A percentile compares a stretch with the other conserved stretches of the same genome.
phyloP scores from a whole-genome alignment of 2,797 vertebrate genomes.

The Natrix natrix region DNA sequence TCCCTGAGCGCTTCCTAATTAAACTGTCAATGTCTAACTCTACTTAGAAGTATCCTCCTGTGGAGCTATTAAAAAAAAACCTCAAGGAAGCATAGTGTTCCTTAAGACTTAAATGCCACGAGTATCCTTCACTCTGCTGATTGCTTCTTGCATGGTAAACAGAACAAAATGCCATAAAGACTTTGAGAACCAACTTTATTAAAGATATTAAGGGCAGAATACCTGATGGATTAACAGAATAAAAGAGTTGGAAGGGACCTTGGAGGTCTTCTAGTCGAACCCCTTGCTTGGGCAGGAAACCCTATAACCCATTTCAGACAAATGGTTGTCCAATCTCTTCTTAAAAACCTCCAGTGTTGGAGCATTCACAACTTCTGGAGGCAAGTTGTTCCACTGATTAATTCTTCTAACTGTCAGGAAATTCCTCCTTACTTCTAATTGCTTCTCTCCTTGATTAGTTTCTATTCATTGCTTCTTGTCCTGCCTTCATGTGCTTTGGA shows the following conservation, averaged over 20 bases:
- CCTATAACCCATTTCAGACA: too few species aligned
- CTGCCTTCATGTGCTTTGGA: neutral
- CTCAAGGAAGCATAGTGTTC: neutral
- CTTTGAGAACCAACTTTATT: slow-evolving; percentile 1
- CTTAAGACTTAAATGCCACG: neutral
- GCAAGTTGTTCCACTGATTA: too few species aligned
- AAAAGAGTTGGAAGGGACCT: neutral
- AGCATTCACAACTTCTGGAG: too few species aligned
- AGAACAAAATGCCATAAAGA: neutral
- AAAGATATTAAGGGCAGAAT: neutral
- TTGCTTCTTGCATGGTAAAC: neutral
- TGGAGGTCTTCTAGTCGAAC: neutral
- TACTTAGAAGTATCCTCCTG: neutral
- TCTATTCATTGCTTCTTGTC: too few species aligned
- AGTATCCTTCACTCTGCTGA: neutral
- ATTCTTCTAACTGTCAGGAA: too few species aligned
- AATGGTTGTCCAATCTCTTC: too few species aligned
- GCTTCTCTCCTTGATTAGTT: too few species aligned
- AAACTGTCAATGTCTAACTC: neutral
- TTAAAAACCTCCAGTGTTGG: too few species aligned
- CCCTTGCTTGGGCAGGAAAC: too few species aligned
- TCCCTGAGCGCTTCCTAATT: slow-evolving; percentile 8
- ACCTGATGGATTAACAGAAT: neutral
- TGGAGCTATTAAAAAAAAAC: neutral
- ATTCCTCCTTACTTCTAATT: too few species aligned